These are phyloP conservation scores for Lacerta agilis DNA, from an alignment of 2,797 vertebrate genomes.

Conservation along the genomic window DNA sequence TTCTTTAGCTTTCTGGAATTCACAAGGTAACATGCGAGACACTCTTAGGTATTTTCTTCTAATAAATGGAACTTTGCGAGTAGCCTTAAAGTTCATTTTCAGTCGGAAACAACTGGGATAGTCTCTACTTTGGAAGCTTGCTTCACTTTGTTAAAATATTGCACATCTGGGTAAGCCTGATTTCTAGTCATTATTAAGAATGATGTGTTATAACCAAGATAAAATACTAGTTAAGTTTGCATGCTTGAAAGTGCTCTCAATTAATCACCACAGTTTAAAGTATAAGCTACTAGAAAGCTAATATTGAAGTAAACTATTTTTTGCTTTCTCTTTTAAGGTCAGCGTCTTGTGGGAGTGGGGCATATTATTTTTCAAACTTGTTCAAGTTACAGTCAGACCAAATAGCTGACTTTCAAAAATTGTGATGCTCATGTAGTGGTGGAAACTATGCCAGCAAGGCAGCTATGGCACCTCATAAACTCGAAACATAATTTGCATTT, in stretches of 20 bases:
- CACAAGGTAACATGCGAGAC: background rate
- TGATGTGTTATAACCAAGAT: background rate
- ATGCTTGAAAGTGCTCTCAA: background rate
- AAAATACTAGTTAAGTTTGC: background rate
- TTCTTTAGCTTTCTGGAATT: background rate
- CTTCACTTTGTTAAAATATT: background rate
- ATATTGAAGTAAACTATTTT: background rate
- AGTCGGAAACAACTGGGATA: background rate
- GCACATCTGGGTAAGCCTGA: background rate
- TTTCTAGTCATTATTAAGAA: background rate
- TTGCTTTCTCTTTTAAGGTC: background rate
- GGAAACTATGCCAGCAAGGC: background rate
- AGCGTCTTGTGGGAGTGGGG: background rate
- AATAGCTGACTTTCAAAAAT: conserved; percentile 7
- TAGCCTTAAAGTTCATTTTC: conserved; percentile 9
- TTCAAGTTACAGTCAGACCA: background rate
- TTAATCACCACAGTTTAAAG: background rate
- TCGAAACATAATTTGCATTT: conserved; percentile 28
- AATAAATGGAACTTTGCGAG: background rate
- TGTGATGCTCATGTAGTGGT: background rate
- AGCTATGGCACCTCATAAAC: background rate
- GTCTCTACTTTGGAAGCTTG: background rate
- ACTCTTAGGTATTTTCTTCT: background rate
- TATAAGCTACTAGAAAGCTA: background rate
- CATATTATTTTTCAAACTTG: background rate